Base-by-base conservation (phyloP, 2,888 invertebrate genomes). In the Choristoneura rosaceana region DNA sequence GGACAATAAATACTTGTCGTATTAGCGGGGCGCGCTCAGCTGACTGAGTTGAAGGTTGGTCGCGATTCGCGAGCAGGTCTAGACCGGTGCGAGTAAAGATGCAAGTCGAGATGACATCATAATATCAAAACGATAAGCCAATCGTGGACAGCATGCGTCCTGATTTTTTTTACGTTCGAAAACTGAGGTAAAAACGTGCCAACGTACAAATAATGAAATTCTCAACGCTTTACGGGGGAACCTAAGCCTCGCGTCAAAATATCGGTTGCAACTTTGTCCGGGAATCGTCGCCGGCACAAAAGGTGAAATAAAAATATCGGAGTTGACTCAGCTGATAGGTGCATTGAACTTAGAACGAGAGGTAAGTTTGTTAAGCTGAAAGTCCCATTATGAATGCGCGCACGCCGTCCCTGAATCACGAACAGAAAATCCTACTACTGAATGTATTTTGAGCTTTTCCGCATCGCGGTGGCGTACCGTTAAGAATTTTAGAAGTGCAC, bases 281-380 rank as follows among this genome's bases (percentile, higher is more conserved):
- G 76, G 79, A 82, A 83, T 82, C 81, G 83, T 84, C 81, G 84
- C 77, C 81, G 77, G 80, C 77, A 81, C 77, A 79, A 81, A 80
- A 79, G 81, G 77, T 80, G 82, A 83, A 82, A 84, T 83, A 80
- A 80, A 52, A 79, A 75, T 80, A 82, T 81, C 75, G 79, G 74
- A 83, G 84, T 90, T 91, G 91, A 92, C 88, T 91, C 92, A 92
- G 88, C 87, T 91, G 88, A 88, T 88, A 82, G 86, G 91, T 87
- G 83, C 91, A 87, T 87, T 89, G 91, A 92, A 90, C 92, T 79
- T 78, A 82, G 87, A 89, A 88, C 80, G 83, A 55, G 52, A 52
- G 55, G 83, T 81, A 80, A 81, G 83, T 83, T 74, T 78, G 76
- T 73, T 75, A 76, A 71, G 78, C 81, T 81, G 79, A 80, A 84